Evolutionary conservation across 2,888 invertebrate species (phyloP).

Genomic region (Hyles lineata): DNA sequence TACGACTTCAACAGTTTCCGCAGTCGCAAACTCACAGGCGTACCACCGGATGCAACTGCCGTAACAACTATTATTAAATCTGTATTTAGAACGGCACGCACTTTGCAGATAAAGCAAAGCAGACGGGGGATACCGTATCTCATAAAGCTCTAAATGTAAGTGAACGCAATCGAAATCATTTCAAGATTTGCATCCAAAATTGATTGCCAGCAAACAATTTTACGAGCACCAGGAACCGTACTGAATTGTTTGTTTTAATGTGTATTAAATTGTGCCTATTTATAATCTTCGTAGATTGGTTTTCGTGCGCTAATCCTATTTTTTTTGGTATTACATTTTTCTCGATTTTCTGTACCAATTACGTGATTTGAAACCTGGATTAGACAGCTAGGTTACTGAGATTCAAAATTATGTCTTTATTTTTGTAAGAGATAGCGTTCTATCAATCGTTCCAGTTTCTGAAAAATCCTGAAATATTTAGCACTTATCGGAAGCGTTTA

Average conservation of each 20-base stretch:
- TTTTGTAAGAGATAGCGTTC: too few relatives aligned
- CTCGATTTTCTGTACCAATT: not conserved
- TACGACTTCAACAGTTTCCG: not conserved
- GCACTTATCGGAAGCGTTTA: not conserved
- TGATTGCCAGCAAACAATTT: not conserved
- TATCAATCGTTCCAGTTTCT: too few relatives aligned
- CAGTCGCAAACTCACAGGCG: not conserved
- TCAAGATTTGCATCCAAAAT: not conserved
- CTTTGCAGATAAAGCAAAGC: conserved; percentile 63
- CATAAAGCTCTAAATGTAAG: conserved; percentile 50
- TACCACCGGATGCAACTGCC: conserved; percentile 26
- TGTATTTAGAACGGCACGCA: conserved; percentile 63
- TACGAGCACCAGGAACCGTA: not conserved
- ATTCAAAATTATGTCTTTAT: too few relatives aligned
- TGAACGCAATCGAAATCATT: conserved; percentile 43
- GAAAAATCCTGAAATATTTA: too few relatives aligned
- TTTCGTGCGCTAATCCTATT: too few relatives aligned
- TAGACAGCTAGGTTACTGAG: too few relatives aligned
- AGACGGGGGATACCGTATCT: conserved; percentile 53
- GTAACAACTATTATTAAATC: conserved; percentile 50
- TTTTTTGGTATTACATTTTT: not conserved
- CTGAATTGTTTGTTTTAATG: not conserved
- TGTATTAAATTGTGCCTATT: not conserved
- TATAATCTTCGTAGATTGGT: not conserved
- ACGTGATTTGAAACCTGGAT: not conserved